Percentiles rank a stretch among this genome's conserved stretches.
phyloP scores from a whole-genome alignment of 2,797 vertebrate species.

The Oryzias sinensis region DNA sequence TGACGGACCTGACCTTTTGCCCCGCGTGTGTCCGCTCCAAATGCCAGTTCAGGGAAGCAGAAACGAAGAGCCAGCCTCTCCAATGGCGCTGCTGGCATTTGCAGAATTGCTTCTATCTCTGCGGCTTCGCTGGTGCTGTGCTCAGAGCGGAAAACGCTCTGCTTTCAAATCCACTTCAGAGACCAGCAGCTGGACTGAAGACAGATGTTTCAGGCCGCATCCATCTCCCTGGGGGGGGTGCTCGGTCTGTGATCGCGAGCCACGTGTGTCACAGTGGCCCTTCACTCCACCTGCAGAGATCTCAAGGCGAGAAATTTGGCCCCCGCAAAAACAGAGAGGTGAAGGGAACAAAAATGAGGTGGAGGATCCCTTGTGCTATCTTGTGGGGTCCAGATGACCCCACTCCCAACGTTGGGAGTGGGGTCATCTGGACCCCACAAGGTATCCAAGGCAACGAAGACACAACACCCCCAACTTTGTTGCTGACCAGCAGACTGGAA shows the following conservation, averaged over 20 bases:
- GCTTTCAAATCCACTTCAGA: constrained; percentile 16
- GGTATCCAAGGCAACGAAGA: constrained; percentile 69
- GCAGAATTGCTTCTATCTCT: constrained; percentile 16
- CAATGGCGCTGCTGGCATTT: constrained; percentile 53
- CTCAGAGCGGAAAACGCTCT: neutral
- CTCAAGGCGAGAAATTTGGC: neutral
- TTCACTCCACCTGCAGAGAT: constrained; percentile 15
- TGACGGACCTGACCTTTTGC: constrained; percentile 49
- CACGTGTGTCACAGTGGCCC: neutral
- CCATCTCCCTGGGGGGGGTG: neutral
- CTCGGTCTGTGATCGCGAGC: constrained; percentile 12
- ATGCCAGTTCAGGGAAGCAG: constrained; percentile 54
- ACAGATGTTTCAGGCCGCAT: constrained; percentile 12
- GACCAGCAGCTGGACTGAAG: constrained; percentile 4
- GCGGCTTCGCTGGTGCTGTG: constrained; percentile 13
- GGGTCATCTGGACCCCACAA: constrained; percentile 18
- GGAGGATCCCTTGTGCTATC: neutral
- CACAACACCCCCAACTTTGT: constrained; percentile 14
- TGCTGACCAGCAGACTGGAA: neutral
- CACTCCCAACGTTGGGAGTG: too few species aligned
- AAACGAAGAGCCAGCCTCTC: constrained; percentile 18
- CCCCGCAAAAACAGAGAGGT: constrained; percentile 7
- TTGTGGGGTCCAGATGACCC: neutral
- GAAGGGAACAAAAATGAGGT: constrained; percentile 32
- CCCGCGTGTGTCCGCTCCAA: constrained; percentile 49